Evolutionary conservation across 2,797 vertebrate species (phyloP).

Genomic region (Sciaenops ocellatus): DNA sequence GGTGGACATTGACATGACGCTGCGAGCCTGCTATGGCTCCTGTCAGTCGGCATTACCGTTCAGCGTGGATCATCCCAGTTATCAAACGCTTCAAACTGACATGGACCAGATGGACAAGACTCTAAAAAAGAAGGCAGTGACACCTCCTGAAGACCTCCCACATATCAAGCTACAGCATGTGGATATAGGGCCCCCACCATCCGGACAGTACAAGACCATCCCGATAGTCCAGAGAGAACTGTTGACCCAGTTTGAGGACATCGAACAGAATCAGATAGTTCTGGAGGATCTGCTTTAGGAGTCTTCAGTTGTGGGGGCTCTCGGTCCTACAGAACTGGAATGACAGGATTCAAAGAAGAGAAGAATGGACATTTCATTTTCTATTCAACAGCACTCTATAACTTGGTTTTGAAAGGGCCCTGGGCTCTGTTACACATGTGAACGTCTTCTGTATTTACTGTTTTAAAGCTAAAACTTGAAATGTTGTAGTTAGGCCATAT

Average conservation of each 20-base stretch:
- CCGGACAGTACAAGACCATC: slow-evolving; percentile 58
- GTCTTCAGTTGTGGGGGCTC: background rate
- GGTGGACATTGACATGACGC: slow-evolving; percentile 94
- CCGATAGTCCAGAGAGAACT: slow-evolving; percentile 59
- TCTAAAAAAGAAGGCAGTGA: background rate
- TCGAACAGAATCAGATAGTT: slow-evolving; percentile 69
- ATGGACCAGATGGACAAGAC: slow-evolving; percentile 50
- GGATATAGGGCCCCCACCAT: rapidly evolving
- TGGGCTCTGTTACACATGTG: no score
- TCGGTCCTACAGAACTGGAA: background rate
- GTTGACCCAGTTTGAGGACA: slow-evolving; percentile 80
- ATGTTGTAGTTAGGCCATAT: background rate
- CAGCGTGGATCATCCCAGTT: slow-evolving; percentile 79
- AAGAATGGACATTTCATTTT: background rate
- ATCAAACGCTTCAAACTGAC: slow-evolving; percentile 80
- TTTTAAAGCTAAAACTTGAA: background rate
- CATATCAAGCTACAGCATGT: slow-evolving; percentile 58
- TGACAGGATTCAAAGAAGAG: background rate
- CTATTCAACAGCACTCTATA: background rate
- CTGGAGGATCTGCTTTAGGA: slow-evolving; percentile 57
- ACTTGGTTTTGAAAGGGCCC: background rate
- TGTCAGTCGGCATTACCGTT: slow-evolving; percentile 83
- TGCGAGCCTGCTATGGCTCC: slow-evolving; percentile 90
- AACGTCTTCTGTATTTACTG: no score
- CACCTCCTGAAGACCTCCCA: slow-evolving; percentile 26